These are phyloP conservation scores for Caenorhabditis latens DNA, from an alignment of 1,140 invertebrate species.

Conservation along the genomic window DNA sequence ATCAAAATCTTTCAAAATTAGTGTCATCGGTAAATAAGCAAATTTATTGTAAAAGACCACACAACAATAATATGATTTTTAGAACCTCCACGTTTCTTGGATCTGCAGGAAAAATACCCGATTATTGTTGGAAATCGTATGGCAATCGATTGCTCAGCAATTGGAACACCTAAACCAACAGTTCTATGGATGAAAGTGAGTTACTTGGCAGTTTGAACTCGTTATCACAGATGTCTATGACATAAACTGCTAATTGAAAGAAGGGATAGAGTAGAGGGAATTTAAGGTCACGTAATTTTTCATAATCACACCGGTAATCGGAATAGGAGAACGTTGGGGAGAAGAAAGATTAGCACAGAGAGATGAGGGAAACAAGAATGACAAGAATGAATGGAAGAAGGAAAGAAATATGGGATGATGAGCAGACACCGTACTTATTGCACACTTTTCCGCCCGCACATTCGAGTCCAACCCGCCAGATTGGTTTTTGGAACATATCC, in stretches of 20 bases:
- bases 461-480: slow-evolving; percentile 76
- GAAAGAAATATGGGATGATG: slow-evolving; percentile 63
- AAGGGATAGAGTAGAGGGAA: not conserved
- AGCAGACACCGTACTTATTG: slow-evolving; percentile 76
- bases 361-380: slow-evolving; percentile 46
- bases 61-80: slow-evolving; percentile 50
- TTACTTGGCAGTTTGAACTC: slow-evolving; percentile 63
- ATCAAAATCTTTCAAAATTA: slow-evolving; percentile 75
- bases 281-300: slow-evolving; percentile 13
- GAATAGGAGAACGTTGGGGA: slow-evolving; percentile 29
- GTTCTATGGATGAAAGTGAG: slow-evolving; percentile 79
- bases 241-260: not conserved
- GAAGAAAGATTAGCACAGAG: slow-evolving; percentile 28
- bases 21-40: slow-evolving; percentile 78
- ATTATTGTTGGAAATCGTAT: slow-evolving; percentile 78
- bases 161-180: slow-evolving; percentile 79
- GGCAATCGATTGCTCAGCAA: slow-evolving; percentile 79
- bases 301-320: slow-evolving; percentile 57
- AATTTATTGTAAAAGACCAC: not conserved
- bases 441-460: slow-evolving; percentile 77
- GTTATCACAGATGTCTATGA: slow-evolving; percentile 49
- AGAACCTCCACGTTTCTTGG: slow-evolving; percentile 74
- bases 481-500: slow-evolving; percentile 73
- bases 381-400: slow-evolving; percentile 33
- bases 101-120: slow-evolving; percentile 72